Percentiles rank a stretch among this genome's conserved stretches.
Evolutionary conservation across 1,140 invertebrate species (phyloP).

Genomic region (Paracyclopina nana): DNA sequence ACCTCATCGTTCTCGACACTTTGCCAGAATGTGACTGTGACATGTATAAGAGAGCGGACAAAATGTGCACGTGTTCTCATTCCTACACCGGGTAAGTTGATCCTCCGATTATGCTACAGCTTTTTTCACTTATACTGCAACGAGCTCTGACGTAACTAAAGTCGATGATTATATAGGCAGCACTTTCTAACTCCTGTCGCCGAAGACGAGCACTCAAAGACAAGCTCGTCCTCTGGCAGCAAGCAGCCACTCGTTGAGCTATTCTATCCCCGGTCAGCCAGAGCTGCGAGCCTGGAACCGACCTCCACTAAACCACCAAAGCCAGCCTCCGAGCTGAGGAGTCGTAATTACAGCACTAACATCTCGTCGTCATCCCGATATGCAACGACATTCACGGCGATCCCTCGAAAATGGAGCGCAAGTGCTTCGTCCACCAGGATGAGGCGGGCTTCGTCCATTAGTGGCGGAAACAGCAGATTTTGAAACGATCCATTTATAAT

Average conservation of each 20-base stretch:
- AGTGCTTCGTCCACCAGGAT: background rate
- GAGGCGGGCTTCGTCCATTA: background rate
- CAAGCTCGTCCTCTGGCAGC: background rate
- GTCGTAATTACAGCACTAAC: background rate
- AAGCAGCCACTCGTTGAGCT: background rate
- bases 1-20: conserved; percentile 13
- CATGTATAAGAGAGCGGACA: conserved; percentile 13
- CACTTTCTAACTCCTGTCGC: background rate
- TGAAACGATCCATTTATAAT: background rate
- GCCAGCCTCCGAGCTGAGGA: no score
- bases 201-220: background rate
- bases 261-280: background rate
- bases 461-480: background rate
- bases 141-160: no score
- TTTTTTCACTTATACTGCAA: no score
- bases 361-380: background rate
- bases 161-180: background rate
- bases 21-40: conserved; percentile 15
- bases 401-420: background rate
- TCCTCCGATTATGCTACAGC: background rate
- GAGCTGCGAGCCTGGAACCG: no score
- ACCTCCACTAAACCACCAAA: no score
- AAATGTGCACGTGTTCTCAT: conserved; percentile 14
- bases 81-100: conserved; percentile 15
- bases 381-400: background rate